phyloP scores from a whole-genome alignment of 1,140 invertebrate genomes.

The Berghia stephanieae region DNA sequence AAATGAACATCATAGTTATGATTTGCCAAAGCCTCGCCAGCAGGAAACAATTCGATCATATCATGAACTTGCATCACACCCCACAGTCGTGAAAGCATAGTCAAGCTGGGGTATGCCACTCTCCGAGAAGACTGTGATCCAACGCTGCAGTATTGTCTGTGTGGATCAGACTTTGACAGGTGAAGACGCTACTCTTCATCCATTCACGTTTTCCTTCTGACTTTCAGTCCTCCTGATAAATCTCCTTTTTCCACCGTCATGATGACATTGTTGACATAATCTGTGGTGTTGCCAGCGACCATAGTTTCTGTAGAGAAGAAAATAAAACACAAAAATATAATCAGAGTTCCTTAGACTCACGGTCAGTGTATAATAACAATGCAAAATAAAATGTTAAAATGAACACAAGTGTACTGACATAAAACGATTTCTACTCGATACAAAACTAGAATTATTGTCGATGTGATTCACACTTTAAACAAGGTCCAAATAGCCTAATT shows the following conservation, averaged over 20 bases:
- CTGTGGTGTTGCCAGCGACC: slow-evolving; percentile 84
- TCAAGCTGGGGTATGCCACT: too few species aligned
- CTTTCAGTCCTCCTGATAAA: slow-evolving; percentile 50
- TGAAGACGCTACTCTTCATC: background rate
- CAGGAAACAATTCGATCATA: too few species aligned
- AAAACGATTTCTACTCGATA: background rate
- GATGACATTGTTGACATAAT: slow-evolving; percentile 86
- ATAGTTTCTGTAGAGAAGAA: slow-evolving; percentile 76
- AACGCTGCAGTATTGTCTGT: too few species aligned
- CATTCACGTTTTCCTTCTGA: slow-evolving; percentile 13
- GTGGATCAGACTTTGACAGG: too few species aligned
- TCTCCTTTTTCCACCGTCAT: slow-evolving; percentile 72
- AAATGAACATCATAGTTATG: too few species aligned
- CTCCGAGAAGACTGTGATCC: too few species aligned
- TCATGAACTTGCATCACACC: too few species aligned
- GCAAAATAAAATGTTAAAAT: too few species aligned
- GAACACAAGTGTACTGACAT: background rate
- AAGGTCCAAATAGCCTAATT: too few species aligned
- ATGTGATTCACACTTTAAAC: too few species aligned
- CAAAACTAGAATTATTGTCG: background rate
- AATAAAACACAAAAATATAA: slow-evolving; percentile 19
- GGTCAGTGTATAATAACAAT: background rate
- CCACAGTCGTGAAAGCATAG: too few species aligned
- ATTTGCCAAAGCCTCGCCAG: too few species aligned
- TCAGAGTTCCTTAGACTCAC: background rate